These are phyloP conservation scores for Solenopsis fugax DNA, from an alignment of 1,140 invertebrate genomes.

Conservation along the genomic window DNA sequence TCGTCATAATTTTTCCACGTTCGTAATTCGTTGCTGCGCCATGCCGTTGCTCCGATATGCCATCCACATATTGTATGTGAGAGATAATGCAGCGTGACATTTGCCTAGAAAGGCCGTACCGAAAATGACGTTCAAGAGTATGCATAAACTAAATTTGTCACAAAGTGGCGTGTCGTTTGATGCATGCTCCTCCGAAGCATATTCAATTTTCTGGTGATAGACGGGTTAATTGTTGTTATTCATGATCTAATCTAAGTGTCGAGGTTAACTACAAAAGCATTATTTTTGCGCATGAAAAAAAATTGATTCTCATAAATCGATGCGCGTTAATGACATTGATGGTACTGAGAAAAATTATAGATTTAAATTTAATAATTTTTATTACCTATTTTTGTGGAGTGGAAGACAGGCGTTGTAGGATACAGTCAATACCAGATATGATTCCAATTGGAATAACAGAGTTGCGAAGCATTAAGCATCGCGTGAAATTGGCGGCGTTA, in stretches of 20 bases:
- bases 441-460: constrained; percentile 9
- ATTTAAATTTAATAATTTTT: constrained; percentile 1
- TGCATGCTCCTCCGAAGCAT: not conserved
- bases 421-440: not conserved
- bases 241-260: not conserved
- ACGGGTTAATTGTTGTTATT: constrained; percentile 3
- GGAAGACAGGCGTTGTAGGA: not conserved
- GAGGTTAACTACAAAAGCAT: not conserved
- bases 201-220: constrained; percentile 18
- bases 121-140: constrained; percentile 30
- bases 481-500: constrained; percentile 23
- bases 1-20: not conserved
- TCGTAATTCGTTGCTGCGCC: not conserved
- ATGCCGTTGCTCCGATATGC: not conserved
- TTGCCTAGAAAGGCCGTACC: not conserved
- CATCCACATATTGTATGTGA: not conserved
- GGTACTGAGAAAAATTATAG: not conserved
- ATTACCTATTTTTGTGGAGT: not conserved
- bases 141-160: constrained; percentile 26
- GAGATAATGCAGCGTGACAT: not conserved
- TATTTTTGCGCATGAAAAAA: not conserved
- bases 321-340: not conserved
- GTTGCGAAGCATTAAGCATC: constrained; percentile 10
- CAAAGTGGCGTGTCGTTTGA: constrained; percentile 6
- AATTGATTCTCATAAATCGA: not conserved